Evolutionary conservation across 1,140 invertebrate species (phyloP).

Genomic region (Samia ricini): DNA sequence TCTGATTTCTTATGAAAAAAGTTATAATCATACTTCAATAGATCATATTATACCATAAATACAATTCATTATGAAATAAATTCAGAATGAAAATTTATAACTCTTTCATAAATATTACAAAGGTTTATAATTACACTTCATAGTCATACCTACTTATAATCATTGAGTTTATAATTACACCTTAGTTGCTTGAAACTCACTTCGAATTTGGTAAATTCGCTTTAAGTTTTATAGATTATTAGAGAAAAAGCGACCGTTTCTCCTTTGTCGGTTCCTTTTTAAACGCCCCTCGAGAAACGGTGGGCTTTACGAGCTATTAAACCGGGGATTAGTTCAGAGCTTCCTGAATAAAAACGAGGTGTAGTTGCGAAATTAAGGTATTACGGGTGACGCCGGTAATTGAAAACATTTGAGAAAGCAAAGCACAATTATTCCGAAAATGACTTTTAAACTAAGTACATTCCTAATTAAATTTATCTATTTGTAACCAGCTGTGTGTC

Average conservation of each 20-base stretch:
- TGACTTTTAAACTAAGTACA: background rate
- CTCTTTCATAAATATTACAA: background rate
- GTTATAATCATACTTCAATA: background rate
- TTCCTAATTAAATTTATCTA: background rate
- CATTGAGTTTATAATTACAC: background rate
- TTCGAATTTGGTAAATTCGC: background rate
- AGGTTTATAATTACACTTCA: too few relatives aligned
- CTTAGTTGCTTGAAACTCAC: background rate
- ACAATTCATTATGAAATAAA: background rate
- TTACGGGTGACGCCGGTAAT: background rate
- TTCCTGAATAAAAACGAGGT: slow-evolving; percentile 23
- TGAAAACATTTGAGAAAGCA: background rate
- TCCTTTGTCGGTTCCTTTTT: slow-evolving; percentile 27
- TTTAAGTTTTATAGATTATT: slow-evolving; percentile 18
- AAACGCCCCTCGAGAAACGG: slow-evolving; percentile 32
- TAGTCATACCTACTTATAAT: too few relatives aligned
- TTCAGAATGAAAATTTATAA: background rate
- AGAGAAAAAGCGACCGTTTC: slow-evolving; percentile 13
- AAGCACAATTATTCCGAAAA: background rate
- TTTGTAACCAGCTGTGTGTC: too few relatives aligned
- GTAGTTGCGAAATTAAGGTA: slow-evolving; percentile 17
- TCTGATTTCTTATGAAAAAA: background rate
- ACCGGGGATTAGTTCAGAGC: slow-evolving; percentile 32
- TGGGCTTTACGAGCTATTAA: slow-evolving; percentile 37
- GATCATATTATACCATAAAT: background rate